Base-by-base conservation (phyloP, 2,797 vertebrate species). In the Galaxias olidus region DNA sequence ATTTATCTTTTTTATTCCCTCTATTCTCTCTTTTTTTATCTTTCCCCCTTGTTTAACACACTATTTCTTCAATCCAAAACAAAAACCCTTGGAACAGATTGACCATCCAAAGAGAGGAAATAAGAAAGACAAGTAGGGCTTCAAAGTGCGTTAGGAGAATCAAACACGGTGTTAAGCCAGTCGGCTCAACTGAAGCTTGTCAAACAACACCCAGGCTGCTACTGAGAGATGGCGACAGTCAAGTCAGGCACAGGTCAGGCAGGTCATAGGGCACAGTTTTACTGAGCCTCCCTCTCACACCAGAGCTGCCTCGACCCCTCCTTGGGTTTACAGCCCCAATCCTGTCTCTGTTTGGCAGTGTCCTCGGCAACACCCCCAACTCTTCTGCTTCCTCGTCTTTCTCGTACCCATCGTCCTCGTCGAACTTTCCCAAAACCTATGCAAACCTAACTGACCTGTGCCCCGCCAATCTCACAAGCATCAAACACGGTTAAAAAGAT, bases 181-280 rank as follows among this genome's bases (percentile, higher is more conserved):
- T 30, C 30, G 30, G 30, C 30, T 30, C 30, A 30, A 30, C 30
- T 30, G 30, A 30, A 30, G 30, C 30, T 6, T 6, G 30, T 2
- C 30, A 30, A 30, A 46, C 15, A 11, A 9, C 17, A 44, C 61
- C 71, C 9, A 0, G 50, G 8, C 60, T 46, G 30, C 44, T n/a
- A 17, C 3, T 63, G 14, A 10, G 54, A 64, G 62, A 51, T 10
- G 51, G 65, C 55, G 44, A 77, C 62, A 75, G 64, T 68, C 71
- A 74, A 61, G 55, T 54, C 73, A 67, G 69, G 55, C 49, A 65
- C 63, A 60, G 64, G 74, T 56, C 9, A 0, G 1, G 1, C 45
- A 46, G 72, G 74, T 76, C 74, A 79, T 57, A 45, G 44, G 81
- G 74, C 80, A 8, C 4, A 17, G 14, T 9, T 4, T n/a, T n/a